Percentiles rank a stretch among this genome's conserved stretches.
Evolutionary conservation across 2,888 invertebrate genomes (phyloP).

Genomic region (Minunthozetes semirufus): DNA sequence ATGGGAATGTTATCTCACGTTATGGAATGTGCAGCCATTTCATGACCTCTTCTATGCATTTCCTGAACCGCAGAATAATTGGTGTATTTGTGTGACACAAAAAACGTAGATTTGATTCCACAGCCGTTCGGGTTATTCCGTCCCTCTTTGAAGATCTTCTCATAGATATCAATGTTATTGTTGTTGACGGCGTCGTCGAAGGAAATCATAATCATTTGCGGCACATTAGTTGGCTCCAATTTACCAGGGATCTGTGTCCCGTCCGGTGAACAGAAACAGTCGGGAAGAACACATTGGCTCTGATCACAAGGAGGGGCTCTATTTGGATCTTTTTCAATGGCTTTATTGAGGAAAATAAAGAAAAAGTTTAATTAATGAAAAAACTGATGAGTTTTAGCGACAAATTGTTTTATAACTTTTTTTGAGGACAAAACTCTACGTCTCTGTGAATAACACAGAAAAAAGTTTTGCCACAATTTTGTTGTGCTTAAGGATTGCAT

Average conservation of each 20-base stretch:
- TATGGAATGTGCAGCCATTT: conserved; percentile 82
- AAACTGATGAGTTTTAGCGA: background rate
- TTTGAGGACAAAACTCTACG: background rate
- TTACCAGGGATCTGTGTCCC: conserved; percentile 47
- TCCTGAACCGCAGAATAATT: conserved; percentile 48
- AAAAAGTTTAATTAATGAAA: background rate
- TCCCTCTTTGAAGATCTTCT: conserved; percentile 45
- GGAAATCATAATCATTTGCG: conserved; percentile 48
- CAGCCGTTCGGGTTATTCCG: conserved; percentile 47
- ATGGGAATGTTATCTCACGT: conserved; percentile 50
- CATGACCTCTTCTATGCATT: conserved; percentile 66
- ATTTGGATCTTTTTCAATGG: conserved; percentile 47
- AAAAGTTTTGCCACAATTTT: background rate
- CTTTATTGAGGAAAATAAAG: conserved; percentile 38
- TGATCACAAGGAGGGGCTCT: conserved; percentile 46
- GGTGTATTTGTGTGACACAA: conserved; percentile 47
- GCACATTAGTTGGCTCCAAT: conserved; percentile 45
- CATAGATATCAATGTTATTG: conserved; percentile 48
- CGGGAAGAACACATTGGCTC: conserved; percentile 46
- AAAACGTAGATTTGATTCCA: conserved; percentile 46
- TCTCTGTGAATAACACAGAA: background rate
- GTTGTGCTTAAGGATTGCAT: background rate
- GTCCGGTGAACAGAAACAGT: conserved; percentile 48
- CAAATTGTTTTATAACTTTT: background rate
- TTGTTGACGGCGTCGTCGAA: conserved; percentile 48